Base-by-base conservation (phyloP, 2,113 vertebrate species). In the Pterocles orientalis region DNA sequence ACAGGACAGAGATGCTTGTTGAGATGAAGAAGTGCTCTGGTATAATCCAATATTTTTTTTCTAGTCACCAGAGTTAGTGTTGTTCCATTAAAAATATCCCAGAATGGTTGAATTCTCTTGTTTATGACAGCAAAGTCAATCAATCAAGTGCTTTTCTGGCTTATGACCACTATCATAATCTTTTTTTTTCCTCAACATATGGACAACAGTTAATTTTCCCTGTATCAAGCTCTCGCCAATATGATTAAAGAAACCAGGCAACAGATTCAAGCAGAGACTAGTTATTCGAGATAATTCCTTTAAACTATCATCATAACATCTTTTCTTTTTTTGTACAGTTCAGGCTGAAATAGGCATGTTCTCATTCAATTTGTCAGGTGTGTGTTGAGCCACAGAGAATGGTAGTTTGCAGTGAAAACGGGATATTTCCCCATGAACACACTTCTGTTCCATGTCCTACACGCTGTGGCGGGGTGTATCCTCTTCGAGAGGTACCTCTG, bases 401-500 rank as follows among this genome's bases (percentile, higher is more conserved):
- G n/a, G 16, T 36, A 62, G 33, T 84, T 85, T n/a, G 54, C 72
- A 57, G n/a, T 31, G 56, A 68, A 60, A 69, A 50, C 1, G 2
- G 54, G 65, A 1, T n/a, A 26, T 64, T 78, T 76, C n/a, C 80
- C 60, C 3, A 0, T 7, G 77, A 41, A 17, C 82, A 47, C 62
- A 5, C 73, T 88, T 77, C 62, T 87, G 7, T 79, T 47, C 66
- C 47, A 7, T 62, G 50, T 71, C 68, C 81, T 68, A 23, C 62
- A 28, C 1, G 79, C 97, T 97, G 69, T 85, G 95, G 94, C 73
- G 28, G 76, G 88, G 97, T 97, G 97, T 97, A 97, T 98, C 96
- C 53, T 98, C 97, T 98, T 97, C 96, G 97, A 97, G 97, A 98
- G 98, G 98, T 98, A 98, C 98, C 98, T 99, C 99, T 99, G 99